These are phyloP conservation scores for Pseudorasbora parva DNA, from an alignment of 2,113 vertebrate species.

Conservation along the genomic window DNA sequence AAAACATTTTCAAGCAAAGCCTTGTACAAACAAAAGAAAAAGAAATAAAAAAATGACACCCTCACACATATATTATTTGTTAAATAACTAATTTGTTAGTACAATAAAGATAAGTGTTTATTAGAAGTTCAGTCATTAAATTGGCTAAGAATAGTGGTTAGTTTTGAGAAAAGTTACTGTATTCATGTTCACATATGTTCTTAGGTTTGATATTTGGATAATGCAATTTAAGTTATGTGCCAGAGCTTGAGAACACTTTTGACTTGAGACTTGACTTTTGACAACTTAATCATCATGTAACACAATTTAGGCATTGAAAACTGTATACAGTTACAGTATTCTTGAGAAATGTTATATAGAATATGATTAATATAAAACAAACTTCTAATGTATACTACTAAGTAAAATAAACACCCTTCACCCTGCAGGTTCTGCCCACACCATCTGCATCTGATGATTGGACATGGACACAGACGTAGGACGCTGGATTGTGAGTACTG, in stretches of 20 bases:
- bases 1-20: neutral
- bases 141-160: no score
- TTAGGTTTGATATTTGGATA: neutral
- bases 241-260: neutral
- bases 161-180: no score
- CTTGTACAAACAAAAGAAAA: neutral
- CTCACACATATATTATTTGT: no score
- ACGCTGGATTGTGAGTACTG: neutral
- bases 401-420: neutral
- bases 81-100: no score
- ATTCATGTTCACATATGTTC: neutral
- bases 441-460: neutral
- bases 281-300: neutral
- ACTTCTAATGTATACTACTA: neutral
- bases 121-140: no score
- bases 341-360: neutral
- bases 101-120: no score
- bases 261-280: neutral
- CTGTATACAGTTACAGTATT: neutral
- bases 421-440: slow-evolving; percentile 2
- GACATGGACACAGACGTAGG: neutral
- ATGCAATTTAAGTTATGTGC: neutral
- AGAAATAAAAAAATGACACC: no score
- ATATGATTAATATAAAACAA: neutral
- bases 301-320: neutral